These are phyloP conservation scores for Spisula subtruncata DNA, from an alignment of 2,888 invertebrate species.

Conservation along the genomic window DNA sequence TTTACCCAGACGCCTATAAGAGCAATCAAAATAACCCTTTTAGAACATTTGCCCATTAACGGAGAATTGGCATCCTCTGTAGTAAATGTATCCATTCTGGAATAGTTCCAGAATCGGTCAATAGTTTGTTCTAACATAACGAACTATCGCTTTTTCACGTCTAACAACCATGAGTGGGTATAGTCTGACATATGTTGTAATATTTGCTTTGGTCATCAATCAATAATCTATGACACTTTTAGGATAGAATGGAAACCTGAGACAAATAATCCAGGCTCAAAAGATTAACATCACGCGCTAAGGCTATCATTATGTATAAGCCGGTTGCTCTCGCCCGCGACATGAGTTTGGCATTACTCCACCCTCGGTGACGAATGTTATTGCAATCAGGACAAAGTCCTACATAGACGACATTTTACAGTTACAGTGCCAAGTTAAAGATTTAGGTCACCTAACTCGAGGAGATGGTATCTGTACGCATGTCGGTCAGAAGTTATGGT, in stretches of 20 bases:
- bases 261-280: neutral
- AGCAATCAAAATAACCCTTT: neutral
- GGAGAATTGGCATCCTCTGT: neutral
- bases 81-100: neutral
- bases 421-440: too few species aligned
- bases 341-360: neutral
- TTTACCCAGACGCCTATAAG: conserved; percentile 12
- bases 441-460: too few species aligned
- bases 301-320: neutral
- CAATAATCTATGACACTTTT: neutral
- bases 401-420: neutral
- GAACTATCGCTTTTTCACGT: neutral
- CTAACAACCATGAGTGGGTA: neutral
- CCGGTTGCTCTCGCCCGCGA: neutral
- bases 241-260: neutral
- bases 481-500: too few species aligned
- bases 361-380: neutral
- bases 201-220: neutral
- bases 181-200: conserved; percentile 20
- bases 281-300: neutral
- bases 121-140: neutral
- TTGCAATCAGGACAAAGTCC: neutral
- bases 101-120: neutral
- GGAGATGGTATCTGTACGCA: too few species aligned
- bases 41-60: conserved; percentile 2